phyloP scores from a whole-genome alignment of 2,113 vertebrate species.

The Loxodonta africana region DNA sequence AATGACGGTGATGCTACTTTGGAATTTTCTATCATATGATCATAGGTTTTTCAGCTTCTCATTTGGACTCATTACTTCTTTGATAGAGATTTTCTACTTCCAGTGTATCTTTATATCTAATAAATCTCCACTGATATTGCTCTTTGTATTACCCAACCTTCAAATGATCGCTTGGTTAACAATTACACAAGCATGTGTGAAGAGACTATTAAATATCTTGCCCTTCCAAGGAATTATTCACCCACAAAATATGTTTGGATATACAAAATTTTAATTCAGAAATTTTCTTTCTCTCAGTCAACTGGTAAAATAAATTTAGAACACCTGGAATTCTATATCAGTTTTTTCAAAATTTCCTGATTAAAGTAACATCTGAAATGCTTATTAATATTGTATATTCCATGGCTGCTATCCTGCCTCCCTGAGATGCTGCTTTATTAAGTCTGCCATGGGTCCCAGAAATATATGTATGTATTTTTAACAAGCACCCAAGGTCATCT shows the following conservation, averaged over 20 bases:
- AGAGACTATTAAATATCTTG: not conserved
- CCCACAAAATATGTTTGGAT: not conserved
- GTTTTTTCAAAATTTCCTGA: not conserved
- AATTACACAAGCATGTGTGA: not conserved
- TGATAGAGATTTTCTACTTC: not conserved
- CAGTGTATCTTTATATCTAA: not conserved
- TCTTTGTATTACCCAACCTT: not conserved
- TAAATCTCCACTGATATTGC: not conserved
- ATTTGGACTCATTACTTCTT: not conserved
- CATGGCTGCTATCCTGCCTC: not conserved
- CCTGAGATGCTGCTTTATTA: slow-evolving; percentile 26
- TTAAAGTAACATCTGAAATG: slow-evolving; percentile 10
- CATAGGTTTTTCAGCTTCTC: not conserved
- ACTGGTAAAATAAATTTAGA: not conserved
- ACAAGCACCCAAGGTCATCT: not conserved
- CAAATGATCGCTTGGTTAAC: not conserved
- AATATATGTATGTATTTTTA: not conserved
- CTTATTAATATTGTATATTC: not conserved
- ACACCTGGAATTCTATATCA: not conserved
- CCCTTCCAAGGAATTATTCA: not conserved
- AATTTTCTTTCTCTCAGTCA: not conserved
- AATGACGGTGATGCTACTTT: not conserved
- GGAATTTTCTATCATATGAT: not conserved
- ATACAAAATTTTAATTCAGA: not conserved
- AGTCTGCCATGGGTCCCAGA: not conserved